These are phyloP conservation scores for Atlantisia rogersi DNA, from an alignment of 2,113 vertebrate species.

Conservation along the genomic window DNA sequence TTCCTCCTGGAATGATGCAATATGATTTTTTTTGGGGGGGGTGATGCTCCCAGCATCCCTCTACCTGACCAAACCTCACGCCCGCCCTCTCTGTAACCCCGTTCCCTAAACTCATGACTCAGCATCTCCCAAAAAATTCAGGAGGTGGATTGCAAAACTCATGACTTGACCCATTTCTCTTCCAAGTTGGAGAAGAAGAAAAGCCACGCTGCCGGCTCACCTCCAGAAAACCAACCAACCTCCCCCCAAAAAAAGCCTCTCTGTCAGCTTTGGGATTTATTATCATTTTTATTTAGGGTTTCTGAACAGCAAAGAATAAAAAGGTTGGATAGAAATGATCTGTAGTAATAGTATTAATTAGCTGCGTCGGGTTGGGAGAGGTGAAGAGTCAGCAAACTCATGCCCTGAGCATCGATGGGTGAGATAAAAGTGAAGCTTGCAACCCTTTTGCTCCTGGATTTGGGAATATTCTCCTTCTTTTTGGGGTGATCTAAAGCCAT, in stretches of 20 bases:
- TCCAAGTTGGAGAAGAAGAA: background rate
- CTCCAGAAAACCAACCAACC: background rate
- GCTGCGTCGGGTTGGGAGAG: background rate
- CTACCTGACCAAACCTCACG: background rate
- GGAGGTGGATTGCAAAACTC: background rate
- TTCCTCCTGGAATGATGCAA: too few species aligned
- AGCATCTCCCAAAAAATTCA: background rate
- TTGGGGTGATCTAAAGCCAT: rapidly evolving
- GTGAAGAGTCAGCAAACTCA: background rate
- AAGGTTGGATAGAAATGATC: background rate
- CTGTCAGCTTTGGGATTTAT: background rate
- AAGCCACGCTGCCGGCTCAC: background rate
- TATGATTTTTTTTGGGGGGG: background rate
- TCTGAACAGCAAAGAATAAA: background rate
- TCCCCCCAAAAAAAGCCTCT: background rate
- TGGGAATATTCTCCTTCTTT: background rate
- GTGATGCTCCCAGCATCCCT: background rate
- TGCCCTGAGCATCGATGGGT: background rate
- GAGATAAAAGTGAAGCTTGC: background rate
- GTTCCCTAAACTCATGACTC: conserved; percentile 12
- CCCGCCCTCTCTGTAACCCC: background rate
- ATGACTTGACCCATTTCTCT: background rate
- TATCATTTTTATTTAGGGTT: background rate
- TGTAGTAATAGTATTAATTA: background rate
- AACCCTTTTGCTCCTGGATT: background rate